Conservation (phyloP, 2,888 invertebrate genomes). For the Capitulum mitella region DNA sequence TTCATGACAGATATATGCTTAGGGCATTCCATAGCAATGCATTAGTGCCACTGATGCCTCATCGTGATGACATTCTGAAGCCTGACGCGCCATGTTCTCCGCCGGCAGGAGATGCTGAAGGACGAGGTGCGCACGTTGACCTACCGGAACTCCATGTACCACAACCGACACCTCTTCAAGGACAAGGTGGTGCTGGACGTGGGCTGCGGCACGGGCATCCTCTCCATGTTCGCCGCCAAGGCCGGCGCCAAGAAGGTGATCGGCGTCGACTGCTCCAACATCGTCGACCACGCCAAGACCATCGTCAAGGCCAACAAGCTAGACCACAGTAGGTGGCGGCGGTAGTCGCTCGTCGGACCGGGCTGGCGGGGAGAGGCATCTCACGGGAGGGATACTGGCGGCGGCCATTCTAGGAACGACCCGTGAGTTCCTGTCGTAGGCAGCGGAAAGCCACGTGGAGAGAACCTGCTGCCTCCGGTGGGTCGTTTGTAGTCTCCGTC, state of each 20-base stretch:
- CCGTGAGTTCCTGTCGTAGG: too few relatives aligned
- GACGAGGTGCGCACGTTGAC: constrained; percentile 98
- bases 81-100: not conserved
- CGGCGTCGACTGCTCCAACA: constrained; percentile 97
- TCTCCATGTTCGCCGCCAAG: constrained; percentile 99
- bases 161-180: constrained; percentile 96
- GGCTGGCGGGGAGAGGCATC: too few relatives aligned
- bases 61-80: too few relatives aligned
- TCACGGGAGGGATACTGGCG: too few relatives aligned
- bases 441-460: too few relatives aligned
- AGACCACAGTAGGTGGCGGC: constrained; percentile 33
- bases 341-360: too few relatives aligned
- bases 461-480: too few relatives aligned
- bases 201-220: constrained; percentile 97
- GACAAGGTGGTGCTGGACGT: constrained; percentile 74
- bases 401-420: too few relatives aligned
- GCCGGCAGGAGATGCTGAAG: constrained; percentile 83
- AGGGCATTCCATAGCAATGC: too few relatives aligned
- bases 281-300: constrained; percentile 92
- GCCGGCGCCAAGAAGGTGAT: constrained; percentile 93
- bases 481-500: too few relatives aligned
- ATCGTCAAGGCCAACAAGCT: constrained; percentile 60
- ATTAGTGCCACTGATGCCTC: too few relatives aligned
- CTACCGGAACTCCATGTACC: constrained; percentile 98
- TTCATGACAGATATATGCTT: too few relatives aligned